Conservation (phyloP, 2,113 vertebrate genomes). For the Cygnus buccinator region DNA sequence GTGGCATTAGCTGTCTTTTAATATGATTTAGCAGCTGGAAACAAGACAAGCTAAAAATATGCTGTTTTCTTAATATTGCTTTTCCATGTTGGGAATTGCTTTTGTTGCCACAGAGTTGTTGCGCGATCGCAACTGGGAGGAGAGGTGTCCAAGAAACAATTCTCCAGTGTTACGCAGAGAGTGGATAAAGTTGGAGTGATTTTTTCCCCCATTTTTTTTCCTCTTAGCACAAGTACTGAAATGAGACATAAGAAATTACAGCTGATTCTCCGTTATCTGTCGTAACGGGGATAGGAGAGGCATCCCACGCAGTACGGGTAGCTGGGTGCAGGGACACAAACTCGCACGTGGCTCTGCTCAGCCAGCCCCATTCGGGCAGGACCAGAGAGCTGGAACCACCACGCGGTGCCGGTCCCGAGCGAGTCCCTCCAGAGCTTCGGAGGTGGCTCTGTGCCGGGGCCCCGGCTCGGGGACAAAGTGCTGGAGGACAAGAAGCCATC, state of each 20-base stretch:
- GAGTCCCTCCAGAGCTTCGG: neutral
- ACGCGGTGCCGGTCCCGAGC: accelerated
- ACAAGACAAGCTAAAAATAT: slow-evolving; percentile 65
- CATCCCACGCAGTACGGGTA: accelerated
- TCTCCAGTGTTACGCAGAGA: slow-evolving; percentile 16
- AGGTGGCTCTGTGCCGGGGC: neutral
- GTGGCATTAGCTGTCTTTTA: slow-evolving; percentile 51
- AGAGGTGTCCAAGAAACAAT: slow-evolving; percentile 60
- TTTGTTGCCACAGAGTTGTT: slow-evolving; percentile 51
- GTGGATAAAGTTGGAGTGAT: slow-evolving; percentile 2
- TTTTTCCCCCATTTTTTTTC: neutral
- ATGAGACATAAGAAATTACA: neutral
- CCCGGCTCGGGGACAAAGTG: neutral
- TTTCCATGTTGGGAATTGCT: slow-evolving; percentile 70
- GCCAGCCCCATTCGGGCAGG: neutral
- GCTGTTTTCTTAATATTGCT: slow-evolving; percentile 59
- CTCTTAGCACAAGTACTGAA: neutral
- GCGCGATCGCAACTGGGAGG: slow-evolving; percentile 3
- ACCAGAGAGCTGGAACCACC: neutral
- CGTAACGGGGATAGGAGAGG: neutral
- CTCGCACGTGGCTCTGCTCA: neutral
- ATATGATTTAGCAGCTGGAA: slow-evolving; percentile 66
- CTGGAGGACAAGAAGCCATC: slow-evolving; percentile 9
- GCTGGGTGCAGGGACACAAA: neutral
- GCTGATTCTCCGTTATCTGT: neutral